Percentiles rank a stretch among this genome's conserved stretches.
These are phyloP conservation scores for Acholoe squamosa DNA, from an alignment of 2,888 invertebrate genomes.

Conservation along the genomic window DNA sequence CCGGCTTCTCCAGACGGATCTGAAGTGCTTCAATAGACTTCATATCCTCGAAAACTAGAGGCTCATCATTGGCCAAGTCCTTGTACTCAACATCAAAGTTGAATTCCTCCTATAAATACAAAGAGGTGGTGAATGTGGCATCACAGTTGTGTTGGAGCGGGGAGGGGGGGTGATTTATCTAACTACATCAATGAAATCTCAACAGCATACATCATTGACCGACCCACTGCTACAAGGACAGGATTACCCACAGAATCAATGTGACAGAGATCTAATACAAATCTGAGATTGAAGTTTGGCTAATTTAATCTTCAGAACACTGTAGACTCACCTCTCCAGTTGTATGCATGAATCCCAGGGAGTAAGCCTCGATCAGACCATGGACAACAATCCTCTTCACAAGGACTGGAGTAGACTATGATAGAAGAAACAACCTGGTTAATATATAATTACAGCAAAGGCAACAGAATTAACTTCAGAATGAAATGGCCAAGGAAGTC, in stretches of 20 bases:
- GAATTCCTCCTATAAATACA: slow-evolving; percentile 25
- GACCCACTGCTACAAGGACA: too few relatives aligned
- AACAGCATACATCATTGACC: too few relatives aligned
- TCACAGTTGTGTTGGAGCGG: too few relatives aligned
- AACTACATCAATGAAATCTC: too few relatives aligned
- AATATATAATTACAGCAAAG: not conserved
- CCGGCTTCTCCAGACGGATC: slow-evolving; percentile 33
- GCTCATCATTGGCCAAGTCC: slow-evolving; percentile 10
- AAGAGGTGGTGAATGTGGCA: too few relatives aligned
- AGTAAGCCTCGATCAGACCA: not conserved
- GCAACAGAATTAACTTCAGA: too few relatives aligned
- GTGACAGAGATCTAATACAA: too few relatives aligned
- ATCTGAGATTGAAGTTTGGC: too few relatives aligned
- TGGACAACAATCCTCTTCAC: slow-evolving; percentile 46
- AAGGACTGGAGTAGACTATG: not conserved
- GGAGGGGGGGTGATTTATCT: too few relatives aligned
- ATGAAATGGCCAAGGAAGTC: too few relatives aligned
- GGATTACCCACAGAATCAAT: too few relatives aligned
- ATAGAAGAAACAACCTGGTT: not conserved
- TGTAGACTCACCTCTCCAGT: slow-evolving; percentile 32
- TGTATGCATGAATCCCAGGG: slow-evolving; percentile 6
- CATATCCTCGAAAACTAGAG: slow-evolving; percentile 42
- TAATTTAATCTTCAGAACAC: too few relatives aligned
- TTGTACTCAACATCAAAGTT: slow-evolving; percentile 25
- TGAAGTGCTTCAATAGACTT: slow-evolving; percentile 30